These are phyloP conservation scores for Muscina levida DNA, from an alignment of 2,888 invertebrate species.

Conservation along the genomic window DNA sequence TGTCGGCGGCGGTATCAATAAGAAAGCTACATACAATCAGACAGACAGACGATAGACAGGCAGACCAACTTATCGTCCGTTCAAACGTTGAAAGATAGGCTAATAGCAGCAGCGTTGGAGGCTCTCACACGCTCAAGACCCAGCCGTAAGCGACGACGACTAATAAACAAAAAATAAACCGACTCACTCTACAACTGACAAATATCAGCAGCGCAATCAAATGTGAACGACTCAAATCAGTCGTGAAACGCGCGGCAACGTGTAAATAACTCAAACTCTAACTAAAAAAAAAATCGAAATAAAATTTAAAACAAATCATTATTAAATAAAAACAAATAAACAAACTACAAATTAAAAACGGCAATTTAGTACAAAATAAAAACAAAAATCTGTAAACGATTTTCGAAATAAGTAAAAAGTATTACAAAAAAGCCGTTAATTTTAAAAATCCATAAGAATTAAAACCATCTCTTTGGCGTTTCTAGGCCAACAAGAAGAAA, in stretches of 20 bases:
- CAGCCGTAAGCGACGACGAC: too few species aligned
- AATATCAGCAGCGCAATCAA: neutral
- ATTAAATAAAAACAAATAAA: neutral
- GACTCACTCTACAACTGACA: too few species aligned
- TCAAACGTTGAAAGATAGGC: neutral
- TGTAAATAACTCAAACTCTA: constrained; percentile 51
- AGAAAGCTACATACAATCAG: too few species aligned
- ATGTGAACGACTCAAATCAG: constrained; percentile 47
- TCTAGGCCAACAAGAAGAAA: constrained; percentile 14
- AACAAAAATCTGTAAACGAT: neutral
- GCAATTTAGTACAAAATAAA: neutral
- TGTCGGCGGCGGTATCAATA: constrained; percentile 6
- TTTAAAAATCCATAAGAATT: neutral
- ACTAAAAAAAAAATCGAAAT: constrained; percentile 22
- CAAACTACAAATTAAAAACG: constrained; percentile 11
- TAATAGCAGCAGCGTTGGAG: too few species aligned
- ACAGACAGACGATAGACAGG: constrained; percentile 4
- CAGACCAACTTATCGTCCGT: neutral
- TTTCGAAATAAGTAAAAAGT: neutral
- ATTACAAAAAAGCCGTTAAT: neutral
- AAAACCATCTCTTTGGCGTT: neutral
- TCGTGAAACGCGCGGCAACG: constrained; percentile 60
- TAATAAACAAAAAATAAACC: too few species aligned
- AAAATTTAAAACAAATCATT: constrained; percentile 25
- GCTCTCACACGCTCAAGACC: too few species aligned